Evolutionary conservation across 1,140 invertebrate genomes (phyloP), one percentile per base, ranked within the genome.

Genomic region (Aphis gossypii): DNA sequence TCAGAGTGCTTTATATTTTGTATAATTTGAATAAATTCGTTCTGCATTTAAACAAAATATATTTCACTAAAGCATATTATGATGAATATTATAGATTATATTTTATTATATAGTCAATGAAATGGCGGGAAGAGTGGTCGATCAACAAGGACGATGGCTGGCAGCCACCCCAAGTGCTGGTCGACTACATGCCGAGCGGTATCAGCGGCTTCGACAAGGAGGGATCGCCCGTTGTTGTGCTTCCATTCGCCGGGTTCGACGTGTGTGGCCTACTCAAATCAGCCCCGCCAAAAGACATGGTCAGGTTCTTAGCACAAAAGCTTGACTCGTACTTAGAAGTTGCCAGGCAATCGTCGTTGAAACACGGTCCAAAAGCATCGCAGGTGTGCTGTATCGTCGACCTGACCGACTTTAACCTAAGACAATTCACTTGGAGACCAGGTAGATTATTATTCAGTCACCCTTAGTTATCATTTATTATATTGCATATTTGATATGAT

Each of bases 401-500:
- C 95, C 97, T 99, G 97, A 97, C 98, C 60, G 97, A 97, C 86
- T 98, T 98, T 95, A 97, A 97, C 95, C 96, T 98, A 92, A 96
- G 97, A 91, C 97, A 98, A 95, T 97, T 98, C 94, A 96, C 97
- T 86, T 98, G 98, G 98, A 97, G 97, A 95, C 98, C 98, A 94
- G 97, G 97, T 97, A 51, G 8, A 68, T 76, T 68, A 68, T 30
- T 30, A 68, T 14, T 25, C 30, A 3, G 0, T 9, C 14, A 4
- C n/a, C 60, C 1, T 76, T n/a, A 18, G 14, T n/a, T 6, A 6
- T 14, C 0, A 20, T 41, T 41, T 76, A n/a, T 76, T n/a, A 76
- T 76, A 76, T 76, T 76, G 14, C 14, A 35, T 76, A 18, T 30
- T n/a, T n/a, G 2, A n/a, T 76, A 68, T 68, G 1, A n/a, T n/a